Conservation (phyloP, 2,113 vertebrate genomes). For the Ceyx melanurus region DNA sequence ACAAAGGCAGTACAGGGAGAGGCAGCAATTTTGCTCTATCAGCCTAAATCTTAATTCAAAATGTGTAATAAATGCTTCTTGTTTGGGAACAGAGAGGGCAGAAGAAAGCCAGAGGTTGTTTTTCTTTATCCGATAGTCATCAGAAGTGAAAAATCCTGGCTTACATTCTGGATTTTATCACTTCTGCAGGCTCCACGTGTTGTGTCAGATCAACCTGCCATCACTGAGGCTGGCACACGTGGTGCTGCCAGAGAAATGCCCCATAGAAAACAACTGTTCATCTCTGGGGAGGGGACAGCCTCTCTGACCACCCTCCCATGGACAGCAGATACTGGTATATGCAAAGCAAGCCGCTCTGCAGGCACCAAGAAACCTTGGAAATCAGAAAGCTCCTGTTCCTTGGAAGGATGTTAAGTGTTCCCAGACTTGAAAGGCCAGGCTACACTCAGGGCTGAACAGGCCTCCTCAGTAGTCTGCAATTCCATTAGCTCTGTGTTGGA, state of each 20-base stretch:
- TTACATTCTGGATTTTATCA: conserved; percentile 1
- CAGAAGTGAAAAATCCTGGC: neutral
- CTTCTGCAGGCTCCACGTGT: neutral
- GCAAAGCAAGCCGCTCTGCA: neutral
- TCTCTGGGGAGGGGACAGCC: neutral
- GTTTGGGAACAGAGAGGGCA: conserved; percentile 2
- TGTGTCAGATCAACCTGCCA: neutral
- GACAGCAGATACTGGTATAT: neutral
- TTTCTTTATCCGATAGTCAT: neutral
- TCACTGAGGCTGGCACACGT: accelerated
- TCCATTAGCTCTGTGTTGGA: neutral
- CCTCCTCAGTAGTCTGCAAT: neutral
- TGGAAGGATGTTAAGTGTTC: neutral
- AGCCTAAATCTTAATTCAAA: conserved; percentile 43
- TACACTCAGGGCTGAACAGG: neutral
- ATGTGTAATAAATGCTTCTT: conserved; percentile 6
- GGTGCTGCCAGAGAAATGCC: neutral
- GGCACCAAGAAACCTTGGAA: neutral
- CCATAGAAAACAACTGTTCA: neutral
- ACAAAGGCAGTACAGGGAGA: conserved; percentile 15
- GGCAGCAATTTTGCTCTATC: conserved; percentile 24
- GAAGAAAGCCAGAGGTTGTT: conserved; percentile 27
- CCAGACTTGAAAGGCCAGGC: neutral
- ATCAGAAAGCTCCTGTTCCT: neutral
- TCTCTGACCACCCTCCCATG: neutral